phyloP scores from a whole-genome alignment of 64 coral and sea anemone species.

The Pachyseris speciosa region DNA sequence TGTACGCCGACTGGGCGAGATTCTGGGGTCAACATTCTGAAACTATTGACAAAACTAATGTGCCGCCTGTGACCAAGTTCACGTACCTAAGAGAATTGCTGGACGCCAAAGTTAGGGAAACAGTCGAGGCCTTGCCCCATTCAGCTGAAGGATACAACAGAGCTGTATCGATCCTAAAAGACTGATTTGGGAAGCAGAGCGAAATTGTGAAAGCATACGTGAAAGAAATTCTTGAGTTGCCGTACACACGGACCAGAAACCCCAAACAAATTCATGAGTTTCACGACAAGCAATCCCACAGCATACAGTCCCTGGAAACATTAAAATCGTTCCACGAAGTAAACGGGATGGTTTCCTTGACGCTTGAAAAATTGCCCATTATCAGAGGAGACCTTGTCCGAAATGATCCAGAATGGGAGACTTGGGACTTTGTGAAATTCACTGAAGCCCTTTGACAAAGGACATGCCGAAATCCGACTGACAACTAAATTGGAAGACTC shows the following conservation, averaged over 20 bases:
- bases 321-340: not conserved
- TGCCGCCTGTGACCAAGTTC: not conserved
- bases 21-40: no score
- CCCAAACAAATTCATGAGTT: not conserved
- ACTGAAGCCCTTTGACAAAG: not conserved
- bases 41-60: not conserved
- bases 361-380: not conserved
- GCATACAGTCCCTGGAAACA: not conserved
- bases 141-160: slow-evolving; percentile 14
- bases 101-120: not conserved
- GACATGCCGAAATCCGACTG: not conserved
- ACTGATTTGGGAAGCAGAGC: not conserved
- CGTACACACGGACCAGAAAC: not conserved
- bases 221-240: not conserved
- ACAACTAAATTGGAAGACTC: not conserved
- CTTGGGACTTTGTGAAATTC: not conserved
- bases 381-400: not conserved
- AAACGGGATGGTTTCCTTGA: not conserved
- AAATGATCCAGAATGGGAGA: not conserved
- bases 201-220: not conserved
- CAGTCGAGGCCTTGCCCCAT: not conserved
- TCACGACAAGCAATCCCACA: not conserved
- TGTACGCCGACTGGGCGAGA: not conserved
- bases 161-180: not conserved
- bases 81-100: not conserved